Evolutionary conservation across 2,797 vertebrate genomes (phyloP), one percentile per base, ranked within the genome.

Genomic region (Tolypeutes matacus): DNA sequence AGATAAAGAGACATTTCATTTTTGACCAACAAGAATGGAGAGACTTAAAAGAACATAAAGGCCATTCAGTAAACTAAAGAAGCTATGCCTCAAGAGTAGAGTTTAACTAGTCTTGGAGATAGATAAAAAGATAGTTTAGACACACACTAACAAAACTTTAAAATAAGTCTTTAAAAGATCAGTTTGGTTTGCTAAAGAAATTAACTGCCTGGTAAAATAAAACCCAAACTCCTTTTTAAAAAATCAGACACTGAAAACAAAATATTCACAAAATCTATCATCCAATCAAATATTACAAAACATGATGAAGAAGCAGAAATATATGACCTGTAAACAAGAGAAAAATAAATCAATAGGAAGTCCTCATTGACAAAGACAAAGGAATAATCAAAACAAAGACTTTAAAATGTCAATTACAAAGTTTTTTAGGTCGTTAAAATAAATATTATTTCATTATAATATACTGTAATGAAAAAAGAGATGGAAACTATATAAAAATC

Each of bases 41-140:
- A 58, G 9, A 82, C 12, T 86, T 86, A 64, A 62, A 20, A 31
- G 3, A 72, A 23, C 13, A 56, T 12, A 7, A 27, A 46, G 3
- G 56, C 7, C 2, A 46, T 70, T 46, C 5, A 27, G 14, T 56
- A 65, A 20, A 27, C 34, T 34, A 0, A 39, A n/a, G 34, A 60
- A 65, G 2, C 31, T 31, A 60, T 8, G 29, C 6, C 0, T 31
- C 46, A 60, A n/a, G 1, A 34, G 2, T 34, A 10, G 1, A 7
- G 0, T 36, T 87, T 87, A 36, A n/a, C 46, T 23, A 81, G 29
- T 1, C 18, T 1, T 15, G 18, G 4, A 3, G 9, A 4, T 53
- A 42, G 14, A 62, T 27, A 36, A 72, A 76, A 95, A 91, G 36
- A 8, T 85, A 62, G 21, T 49, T 93, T 65, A 60, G 49, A 34